Evolutionary conservation across 2,888 invertebrate genomes (phyloP), one percentile per base, ranked within the genome.

Genomic region (Piscicola geometra): DNA sequence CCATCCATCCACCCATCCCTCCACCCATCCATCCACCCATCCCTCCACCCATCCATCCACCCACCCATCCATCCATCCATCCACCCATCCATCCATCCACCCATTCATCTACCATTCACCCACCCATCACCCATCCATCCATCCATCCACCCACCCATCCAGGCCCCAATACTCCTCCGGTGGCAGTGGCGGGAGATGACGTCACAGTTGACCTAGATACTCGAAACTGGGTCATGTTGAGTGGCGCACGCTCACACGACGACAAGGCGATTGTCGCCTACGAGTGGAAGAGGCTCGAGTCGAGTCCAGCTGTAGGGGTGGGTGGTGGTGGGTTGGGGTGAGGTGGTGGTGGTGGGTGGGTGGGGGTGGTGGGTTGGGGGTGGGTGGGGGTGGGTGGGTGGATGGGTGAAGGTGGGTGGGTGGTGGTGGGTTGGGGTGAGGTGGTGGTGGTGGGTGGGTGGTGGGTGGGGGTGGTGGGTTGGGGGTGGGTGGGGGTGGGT

Each of bases 81-180:
- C n/a, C n/a, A n/a, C n/a, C n/a, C n/a, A n/a, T n/a, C n/a, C n/a
- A n/a, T n/a, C n/a, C n/a, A n/a, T n/a, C n/a, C n/a, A n/a, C n/a
- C n/a, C n/a, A n/a, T n/a, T n/a, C n/a, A n/a, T n/a, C n/a, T n/a
- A 41, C 15, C 41, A 41, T 41, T 41, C 9, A 41, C 5, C 41
- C 41, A 41, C 41, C 41, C 15, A 5, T 41, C 41, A 41, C 41
- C 5, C 5, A 9, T 9, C 41, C 41, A 41, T 15, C 15, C 41
- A 41, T 41, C 5, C 41, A 41, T 9, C 41, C 41, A 41, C 41
- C 41, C 5, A 41, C 41, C 5, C 41, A n/a, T 41, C 5, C 84
- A 94, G 94, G 93, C 85, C 90, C 91, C 85, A 96, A 96, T 87
- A 91, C 91, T 77, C 89, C 92, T 3, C 95, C 95, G 0, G 90